Percentiles rank a stretch among this genome's conserved stretches.
These are phyloP conservation scores for Brachypodius melanocephalos DNA, from an alignment of 2,113 vertebrate genomes.

Conservation along the genomic window DNA sequence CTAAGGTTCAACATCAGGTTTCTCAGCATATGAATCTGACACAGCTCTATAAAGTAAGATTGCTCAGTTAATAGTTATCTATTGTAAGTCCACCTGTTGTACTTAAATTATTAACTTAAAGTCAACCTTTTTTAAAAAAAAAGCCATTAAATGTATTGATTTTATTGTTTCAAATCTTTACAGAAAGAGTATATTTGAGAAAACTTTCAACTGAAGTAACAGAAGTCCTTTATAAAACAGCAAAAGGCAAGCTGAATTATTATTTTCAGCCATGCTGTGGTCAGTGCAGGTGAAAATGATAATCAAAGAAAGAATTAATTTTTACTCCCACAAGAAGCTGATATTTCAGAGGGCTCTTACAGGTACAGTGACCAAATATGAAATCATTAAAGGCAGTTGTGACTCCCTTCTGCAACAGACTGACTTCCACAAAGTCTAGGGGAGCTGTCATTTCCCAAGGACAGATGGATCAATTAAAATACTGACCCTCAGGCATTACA, in stretches of 20 bases:
- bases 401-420: not conserved
- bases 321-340: not conserved
- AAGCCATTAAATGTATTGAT: not conserved
- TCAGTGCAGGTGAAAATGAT: not conserved
- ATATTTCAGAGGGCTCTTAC: not conserved
- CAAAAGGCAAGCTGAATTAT: not conserved
- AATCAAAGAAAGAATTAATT: not conserved
- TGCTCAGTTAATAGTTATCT: not conserved
- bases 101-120: not conserved
- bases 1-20: not conserved
- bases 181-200: not conserved
- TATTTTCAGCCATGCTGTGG: not conserved
- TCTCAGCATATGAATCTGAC: not conserved
- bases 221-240: not conserved
- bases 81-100: not conserved
- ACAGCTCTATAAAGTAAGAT: not conserved
- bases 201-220: not conserved
- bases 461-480: not conserved
- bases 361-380: not conserved
- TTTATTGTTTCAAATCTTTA: not conserved
- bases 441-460: not conserved
- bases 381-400: not conserved
- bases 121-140: rapidly evolving
- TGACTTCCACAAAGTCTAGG: not conserved
- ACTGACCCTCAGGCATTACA: not conserved